Evolutionary conservation across 2,888 invertebrate genomes (phyloP).

Genomic region (Rhagonycha lutea): DNA sequence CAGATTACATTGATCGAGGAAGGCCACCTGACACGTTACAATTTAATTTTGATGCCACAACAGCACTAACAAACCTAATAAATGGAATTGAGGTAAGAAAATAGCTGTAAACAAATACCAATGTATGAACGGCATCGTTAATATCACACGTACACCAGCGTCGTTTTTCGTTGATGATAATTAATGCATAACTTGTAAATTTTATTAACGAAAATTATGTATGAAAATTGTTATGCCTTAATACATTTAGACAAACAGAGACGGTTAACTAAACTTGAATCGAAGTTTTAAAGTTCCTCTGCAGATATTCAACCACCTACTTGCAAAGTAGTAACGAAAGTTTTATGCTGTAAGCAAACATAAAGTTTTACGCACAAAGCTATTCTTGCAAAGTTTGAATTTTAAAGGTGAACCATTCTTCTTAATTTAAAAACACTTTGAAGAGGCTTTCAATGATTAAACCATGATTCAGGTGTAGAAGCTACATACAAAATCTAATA

Average conservation of each 20-base stretch:
- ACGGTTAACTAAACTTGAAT: neutral
- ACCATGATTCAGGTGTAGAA: neutral
- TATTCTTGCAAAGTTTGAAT: neutral
- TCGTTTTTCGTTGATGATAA: neutral
- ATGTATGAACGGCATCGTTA: neutral
- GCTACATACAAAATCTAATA: neutral
- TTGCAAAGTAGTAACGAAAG: neutral
- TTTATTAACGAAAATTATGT: neutral
- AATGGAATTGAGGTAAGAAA: conserved; percentile 45
- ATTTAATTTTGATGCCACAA: conserved; percentile 51
- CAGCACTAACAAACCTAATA: conserved; percentile 41
- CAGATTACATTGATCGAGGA: conserved; percentile 47
- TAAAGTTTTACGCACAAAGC: neutral
- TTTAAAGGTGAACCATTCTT: neutral
- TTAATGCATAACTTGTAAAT: neutral
- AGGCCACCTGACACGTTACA: conserved; percentile 45
- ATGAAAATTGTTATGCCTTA: neutral
- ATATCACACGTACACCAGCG: neutral
- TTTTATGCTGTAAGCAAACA: neutral
- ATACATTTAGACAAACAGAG: too few species aligned
- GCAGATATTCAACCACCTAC: neutral
- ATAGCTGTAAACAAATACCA: neutral
- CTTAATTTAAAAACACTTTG: neutral
- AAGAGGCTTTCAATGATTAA: neutral
- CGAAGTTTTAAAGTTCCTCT: neutral